Base-by-base conservation (phyloP, 2,113 vertebrate species). In the Arenaria interpres region DNA sequence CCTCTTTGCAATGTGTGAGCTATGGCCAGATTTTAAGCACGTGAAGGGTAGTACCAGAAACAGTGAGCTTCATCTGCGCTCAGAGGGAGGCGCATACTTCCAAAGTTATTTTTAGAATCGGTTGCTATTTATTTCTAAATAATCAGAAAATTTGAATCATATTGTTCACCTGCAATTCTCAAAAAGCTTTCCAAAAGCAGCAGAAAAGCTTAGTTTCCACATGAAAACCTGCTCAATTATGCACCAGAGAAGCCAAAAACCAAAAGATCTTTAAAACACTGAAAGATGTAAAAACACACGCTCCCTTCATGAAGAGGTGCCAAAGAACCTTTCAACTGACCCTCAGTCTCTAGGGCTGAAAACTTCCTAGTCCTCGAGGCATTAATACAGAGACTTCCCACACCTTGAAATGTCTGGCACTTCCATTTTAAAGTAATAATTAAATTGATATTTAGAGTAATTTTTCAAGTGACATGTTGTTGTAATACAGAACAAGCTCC, bases 271-370 rank as follows among this genome's bases (percentile, higher is more conserved):
- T 82, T 69, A 84, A 95, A 88, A 54, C 35, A 53, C 6, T 75
- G 54, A 22, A 78, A 87, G 79, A 72, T 72, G 46, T 67, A 28
- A 91, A 92, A 90, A 25, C 28, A 35, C 30, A 53, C 14, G 16
- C 27, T 93, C 21, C n/a, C 43, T 78, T 92, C 63, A 43, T 92
- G 89, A 95, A 93, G 56, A 89, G 39, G 73, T 96, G 85, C 12
- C 7, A 28, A 92, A 90, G 68, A 56, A 59, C 33, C 46, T 89
- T 94, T 80, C 60, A 67, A 81, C 39, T 85, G 88, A 94, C 90
- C 76, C 85, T 75, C 43, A 43, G 53, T 62, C n/a, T 82, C 68
- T 76, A 64, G 32, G 74, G 13, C 22, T 84, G 56, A 81, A 90
- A 94, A 53, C 33, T 93, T 90, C 86, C 51, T 75, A 35, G 32